These are phyloP conservation scores for Amorpha juglandis DNA, from an alignment of 2,888 invertebrate species.

Conservation along the genomic window DNA sequence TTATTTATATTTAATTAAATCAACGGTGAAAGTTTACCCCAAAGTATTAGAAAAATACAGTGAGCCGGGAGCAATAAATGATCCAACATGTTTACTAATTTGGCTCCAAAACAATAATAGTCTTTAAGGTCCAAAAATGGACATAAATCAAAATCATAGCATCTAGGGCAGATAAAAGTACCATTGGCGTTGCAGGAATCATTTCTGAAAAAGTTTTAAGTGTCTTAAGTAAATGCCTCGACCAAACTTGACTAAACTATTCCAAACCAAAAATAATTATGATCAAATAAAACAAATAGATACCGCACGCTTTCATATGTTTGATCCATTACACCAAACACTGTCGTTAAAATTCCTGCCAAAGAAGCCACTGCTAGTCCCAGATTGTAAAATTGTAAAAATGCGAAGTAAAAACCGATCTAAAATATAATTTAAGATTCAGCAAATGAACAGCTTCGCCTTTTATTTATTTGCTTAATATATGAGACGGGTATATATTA, in stretches of 20 bases:
- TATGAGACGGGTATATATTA: too few species aligned
- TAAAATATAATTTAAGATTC: constrained; percentile 45
- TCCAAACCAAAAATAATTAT: neutral
- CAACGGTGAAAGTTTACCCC: constrained; percentile 8
- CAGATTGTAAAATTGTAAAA: constrained; percentile 80
- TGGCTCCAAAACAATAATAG: constrained; percentile 78
- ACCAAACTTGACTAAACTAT: neutral
- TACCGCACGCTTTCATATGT: constrained; percentile 17
- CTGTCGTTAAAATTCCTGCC: constrained; percentile 1
- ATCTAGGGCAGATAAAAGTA: constrained; percentile 57
- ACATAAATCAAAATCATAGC: constrained; percentile 68
- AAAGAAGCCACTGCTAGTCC: constrained; percentile 64
- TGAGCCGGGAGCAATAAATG: constrained; percentile 38
- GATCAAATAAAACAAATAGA: neutral
- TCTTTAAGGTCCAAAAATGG: constrained; percentile 74
- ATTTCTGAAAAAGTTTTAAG: neutral
- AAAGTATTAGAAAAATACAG: neutral
- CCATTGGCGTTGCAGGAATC: neutral
- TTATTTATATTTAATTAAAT: neutral
- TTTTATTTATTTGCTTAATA: too few species aligned
- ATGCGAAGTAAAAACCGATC: constrained; percentile 83
- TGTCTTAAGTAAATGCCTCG: neutral
- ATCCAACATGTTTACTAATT: constrained; percentile 61
- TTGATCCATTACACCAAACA: constrained; percentile 8
- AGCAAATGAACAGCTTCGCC: too few species aligned